These are phyloP conservation scores for Sycophaga agraensis DNA, from an alignment of 1,140 invertebrate species.

Conservation along the genomic window DNA sequence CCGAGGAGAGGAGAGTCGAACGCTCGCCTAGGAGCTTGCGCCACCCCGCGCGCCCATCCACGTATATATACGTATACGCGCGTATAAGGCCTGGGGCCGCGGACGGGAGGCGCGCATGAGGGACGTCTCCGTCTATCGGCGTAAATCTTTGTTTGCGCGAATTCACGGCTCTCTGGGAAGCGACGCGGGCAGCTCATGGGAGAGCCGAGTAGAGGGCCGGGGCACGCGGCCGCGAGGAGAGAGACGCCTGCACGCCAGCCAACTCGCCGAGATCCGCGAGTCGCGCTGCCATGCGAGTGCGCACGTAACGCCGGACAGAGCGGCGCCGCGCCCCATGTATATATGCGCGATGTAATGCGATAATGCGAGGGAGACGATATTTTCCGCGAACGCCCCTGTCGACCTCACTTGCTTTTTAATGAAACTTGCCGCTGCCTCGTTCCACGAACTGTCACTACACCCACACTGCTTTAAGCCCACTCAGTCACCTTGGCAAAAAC, in stretches of 20 bases:
- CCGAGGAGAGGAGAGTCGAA: neutral
- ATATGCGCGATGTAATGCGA: slow-evolving; percentile 38
- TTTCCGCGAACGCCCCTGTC: neutral
- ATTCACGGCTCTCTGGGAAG: slow-evolving; percentile 51
- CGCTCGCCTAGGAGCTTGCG: slow-evolving; percentile 17
- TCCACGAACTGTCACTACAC: too few species aligned
- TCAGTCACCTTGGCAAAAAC: too few species aligned
- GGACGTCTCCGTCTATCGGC: slow-evolving; percentile 35
- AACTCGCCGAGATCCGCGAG: too few species aligned
- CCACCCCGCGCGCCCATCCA: neutral
- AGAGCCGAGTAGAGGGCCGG: too few species aligned
- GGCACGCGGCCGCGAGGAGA: too few species aligned
- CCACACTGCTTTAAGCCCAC: too few species aligned
- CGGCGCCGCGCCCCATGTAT: slow-evolving; percentile 38
- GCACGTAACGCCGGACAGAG: slow-evolving; percentile 26
- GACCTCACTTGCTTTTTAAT: neutral
- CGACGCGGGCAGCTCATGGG: too few species aligned
- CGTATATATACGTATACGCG: neutral
- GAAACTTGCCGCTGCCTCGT: too few species aligned
- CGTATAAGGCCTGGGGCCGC: neutral
- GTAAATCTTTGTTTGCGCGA: slow-evolving; percentile 52
- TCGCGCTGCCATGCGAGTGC: neutral
- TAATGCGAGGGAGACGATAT: slow-evolving; percentile 33
- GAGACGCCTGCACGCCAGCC: too few species aligned
- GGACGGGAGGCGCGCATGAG: neutral